Evolutionary conservation across 2,113 vertebrate genomes (phyloP).

Genomic region (Lasiurus borealis): DNA sequence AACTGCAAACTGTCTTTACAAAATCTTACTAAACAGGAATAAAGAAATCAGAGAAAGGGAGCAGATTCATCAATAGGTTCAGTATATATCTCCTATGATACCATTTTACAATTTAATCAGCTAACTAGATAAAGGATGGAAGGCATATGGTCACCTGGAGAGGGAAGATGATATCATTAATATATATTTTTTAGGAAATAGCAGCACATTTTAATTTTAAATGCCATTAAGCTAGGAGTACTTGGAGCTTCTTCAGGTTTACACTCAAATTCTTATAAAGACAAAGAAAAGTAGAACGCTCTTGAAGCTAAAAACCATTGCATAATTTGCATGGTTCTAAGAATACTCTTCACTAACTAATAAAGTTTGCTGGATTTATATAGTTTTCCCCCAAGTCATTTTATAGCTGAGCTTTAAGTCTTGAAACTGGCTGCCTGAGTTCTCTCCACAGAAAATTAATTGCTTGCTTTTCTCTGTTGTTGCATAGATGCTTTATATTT

Average conservation of each 20-base stretch:
- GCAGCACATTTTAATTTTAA: neutral
- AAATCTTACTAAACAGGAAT: neutral
- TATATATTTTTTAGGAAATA: neutral
- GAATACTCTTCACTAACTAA: neutral
- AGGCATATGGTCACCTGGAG: neutral
- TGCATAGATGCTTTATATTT: neutral
- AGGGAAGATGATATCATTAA: neutral
- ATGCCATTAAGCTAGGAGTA: neutral
- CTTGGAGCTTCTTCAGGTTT: neutral
- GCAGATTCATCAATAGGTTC: neutral
- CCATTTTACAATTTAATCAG: neutral
- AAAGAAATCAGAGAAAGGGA: too few relatives aligned
- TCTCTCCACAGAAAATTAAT: neutral
- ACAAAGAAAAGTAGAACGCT: neutral
- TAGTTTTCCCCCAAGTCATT: neutral
- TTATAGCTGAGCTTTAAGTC: neutral
- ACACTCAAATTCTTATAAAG: neutral
- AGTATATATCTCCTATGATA: neutral
- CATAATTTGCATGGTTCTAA: neutral
- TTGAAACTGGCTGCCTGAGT: neutral
- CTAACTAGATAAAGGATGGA: neutral
- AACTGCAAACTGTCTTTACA: neutral
- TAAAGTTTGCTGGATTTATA: neutral
- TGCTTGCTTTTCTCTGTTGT: neutral
- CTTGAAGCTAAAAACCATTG: neutral